Evolutionary conservation across 2,113 vertebrate genomes (phyloP), one percentile per base, ranked within the genome.

Genomic region (Danionella cerebrum): DNA sequence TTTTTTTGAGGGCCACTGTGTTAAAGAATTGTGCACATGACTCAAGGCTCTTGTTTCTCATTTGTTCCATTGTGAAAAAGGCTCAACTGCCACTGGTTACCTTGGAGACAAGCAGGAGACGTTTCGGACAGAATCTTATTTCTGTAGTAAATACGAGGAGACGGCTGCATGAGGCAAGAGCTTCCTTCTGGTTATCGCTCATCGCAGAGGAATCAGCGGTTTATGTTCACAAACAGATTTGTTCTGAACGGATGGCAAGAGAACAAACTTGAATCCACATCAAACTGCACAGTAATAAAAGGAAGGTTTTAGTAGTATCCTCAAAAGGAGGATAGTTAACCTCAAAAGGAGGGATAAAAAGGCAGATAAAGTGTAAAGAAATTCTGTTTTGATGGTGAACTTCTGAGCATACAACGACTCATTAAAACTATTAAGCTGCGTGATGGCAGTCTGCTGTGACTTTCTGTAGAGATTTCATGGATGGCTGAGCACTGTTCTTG

Each of bases 391-490:
- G 11, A 54, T 35, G 22, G n/a, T 24, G 10, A 42, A 44, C 59
- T 48, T 27, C 19, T 19, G 11, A 22, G 29, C 18, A 12, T 16
- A 48, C 27, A 48, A 48, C 27, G 47, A 18, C 59, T 47, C 44
- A 48, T 48, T 21, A 60, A 25, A 45, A 45, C n/a, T 18, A 62
- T 62, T 35, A 48, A 19, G 13, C 41, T 31, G 16, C 29, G 35
- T 63, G 29, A 63, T 36, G 58, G 14, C 54, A 59, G 41, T 31
- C 41, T 47, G 11, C 16, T 7, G 13, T 42, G 18, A 59, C 38
- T 41, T 41, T 41, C 41, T n/a, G 21, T 27, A 78, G 29, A 65
- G 83, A 84, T 84, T 79, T 81, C 77, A 81, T 70, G 79, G 82
- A 78, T 73, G 78, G 58, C 35, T 77, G 79, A 71, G 58, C 78